Evolutionary conservation across 2,797 vertebrate species (phyloP), one percentile per base, ranked within the genome.

Genomic region (Limnodromus scolopaceus): DNA sequence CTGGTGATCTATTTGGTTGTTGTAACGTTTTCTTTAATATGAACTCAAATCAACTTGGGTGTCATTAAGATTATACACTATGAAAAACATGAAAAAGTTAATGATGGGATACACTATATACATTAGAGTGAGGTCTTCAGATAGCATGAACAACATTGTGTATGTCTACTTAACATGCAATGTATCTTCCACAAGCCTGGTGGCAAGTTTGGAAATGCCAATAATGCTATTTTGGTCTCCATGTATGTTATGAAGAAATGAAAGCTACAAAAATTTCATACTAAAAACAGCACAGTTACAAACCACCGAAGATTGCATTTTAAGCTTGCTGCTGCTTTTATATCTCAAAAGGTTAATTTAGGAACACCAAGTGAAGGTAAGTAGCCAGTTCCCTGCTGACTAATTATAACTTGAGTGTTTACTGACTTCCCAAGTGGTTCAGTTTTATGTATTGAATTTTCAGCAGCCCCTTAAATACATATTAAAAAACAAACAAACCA

Each of bases 401-500:
- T 92, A 77, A 86, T 91, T 92, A n/a, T 53, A 39, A n/a, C 46
- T 43, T 41, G 53, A 92, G 88, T 84, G 87, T 91, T 95, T 92
- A 66, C 79, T 81, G 41, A 83, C 69, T 88, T 84, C 64, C 25
- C 27, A 83, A 95, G 82, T 90, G 68, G 53, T 93, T 92, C 36
- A 41, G 49, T 91, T 91, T 95, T 74, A 77, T 83, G 7, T 83
- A 58, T 28, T 84, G 70, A 69, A 57, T 91, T 93, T 92, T 85
- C 63, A 80, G 39, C 51, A 84, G 34, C 53, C 32, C 84, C 23
- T 54, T 82, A 89, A 93, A 83, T 72, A 61, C 32, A 20, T 83
- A 66, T 69, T 75, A 34, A 24, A 74, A 69, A 39, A 18, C 32
- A 23, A 58, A 58, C 20, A 58, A 58, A 25, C 27, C 25, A 39